Conservation (phyloP, 2,888 invertebrate species). For the Congeria kusceri region DNA sequence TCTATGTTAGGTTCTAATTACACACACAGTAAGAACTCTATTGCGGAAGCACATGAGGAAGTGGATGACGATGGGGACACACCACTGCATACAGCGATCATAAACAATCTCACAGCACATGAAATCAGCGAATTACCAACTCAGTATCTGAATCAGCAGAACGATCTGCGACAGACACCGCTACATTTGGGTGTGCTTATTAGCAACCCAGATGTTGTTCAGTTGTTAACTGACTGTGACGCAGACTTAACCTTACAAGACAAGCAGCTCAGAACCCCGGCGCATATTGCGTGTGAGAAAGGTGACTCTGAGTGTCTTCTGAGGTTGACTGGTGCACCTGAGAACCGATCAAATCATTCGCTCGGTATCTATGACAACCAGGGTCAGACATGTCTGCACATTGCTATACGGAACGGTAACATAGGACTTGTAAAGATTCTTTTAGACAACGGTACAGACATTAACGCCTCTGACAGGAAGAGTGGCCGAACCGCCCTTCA, state of each 20-base stretch:
- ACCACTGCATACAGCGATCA: background rate
- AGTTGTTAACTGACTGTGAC: background rate
- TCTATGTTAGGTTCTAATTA: too few relatives aligned
- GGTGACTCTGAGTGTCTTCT: background rate
- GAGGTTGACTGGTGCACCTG: background rate
- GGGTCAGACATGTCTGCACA: constrained; percentile 20
- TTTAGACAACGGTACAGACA: constrained; percentile 7
- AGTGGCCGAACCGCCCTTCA: constrained; percentile 19
- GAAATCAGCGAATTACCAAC: background rate
- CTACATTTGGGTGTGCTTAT: constrained; percentile 15
- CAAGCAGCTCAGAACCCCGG: constrained; percentile 1
- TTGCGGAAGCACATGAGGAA: too few relatives aligned
- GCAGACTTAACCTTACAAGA: background rate
- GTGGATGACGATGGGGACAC: constrained; percentile 3
- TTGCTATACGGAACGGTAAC: constrained; percentile 5
- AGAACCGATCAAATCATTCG: too few relatives aligned
- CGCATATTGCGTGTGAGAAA: constrained; percentile 9
- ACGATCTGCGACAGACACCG: constrained; percentile 6
- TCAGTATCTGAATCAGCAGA: background rate
- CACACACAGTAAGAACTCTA: too few relatives aligned
- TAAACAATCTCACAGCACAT: background rate
- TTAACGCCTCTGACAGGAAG: constrained; percentile 13
- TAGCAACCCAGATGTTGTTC: background rate
- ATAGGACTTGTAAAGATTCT: background rate
- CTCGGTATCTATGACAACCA: background rate